Evolutionary conservation across 1,140 invertebrate genomes (phyloP), one percentile per base, ranked within the genome.

Genomic region (Drosophila setifemur): DNA sequence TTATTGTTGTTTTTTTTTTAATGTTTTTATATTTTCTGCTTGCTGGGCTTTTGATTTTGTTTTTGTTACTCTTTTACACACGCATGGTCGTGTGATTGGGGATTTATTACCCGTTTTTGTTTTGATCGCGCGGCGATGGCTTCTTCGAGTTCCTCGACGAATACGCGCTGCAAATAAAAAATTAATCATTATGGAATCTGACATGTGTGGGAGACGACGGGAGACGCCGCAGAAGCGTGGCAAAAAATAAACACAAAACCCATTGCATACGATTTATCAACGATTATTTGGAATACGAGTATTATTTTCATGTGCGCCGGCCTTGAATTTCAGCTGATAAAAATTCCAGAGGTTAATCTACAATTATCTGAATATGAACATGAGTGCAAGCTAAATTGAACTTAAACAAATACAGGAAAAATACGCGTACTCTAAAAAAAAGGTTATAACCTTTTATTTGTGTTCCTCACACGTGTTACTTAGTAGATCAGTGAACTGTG

Each of bases 141-240:
- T 9, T 12, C 26, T 61, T 69, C 35, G 21, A 5, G 2, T 50
- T 40, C 14, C 50, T 26, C 57, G 42, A 28, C 42, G 54, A 58
- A 54, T 83, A 75, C 67, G 72, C 71, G 81, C 81, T 86, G 75
- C 42, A 86, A 86, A 86, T 73, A 86, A 43, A 54, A 75, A 58
- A 86, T 86, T 61, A 75, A 70, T 81, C 61, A 86, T 86, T 76
- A 83, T 40, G 50, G 49, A 58, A 42, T 37, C 47, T 40, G 63
- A 57, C 26, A 37, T 57, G 57, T 33, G 37, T 26, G 19, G 35
- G n/a, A 6, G 33, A 28, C 4, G 8, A 19, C n/a, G n/a, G n/a
- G n/a, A n/a, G n/a, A n/a, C n/a, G n/a, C n/a, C n/a, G n/a, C n/a
- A 31, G 12, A 37, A 75, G 54, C 54, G 43, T 52, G 66, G 18